These are phyloP conservation scores for Oreochromis grahami DNA, from an alignment of 2,797 vertebrate species.

Conservation along the genomic window DNA sequence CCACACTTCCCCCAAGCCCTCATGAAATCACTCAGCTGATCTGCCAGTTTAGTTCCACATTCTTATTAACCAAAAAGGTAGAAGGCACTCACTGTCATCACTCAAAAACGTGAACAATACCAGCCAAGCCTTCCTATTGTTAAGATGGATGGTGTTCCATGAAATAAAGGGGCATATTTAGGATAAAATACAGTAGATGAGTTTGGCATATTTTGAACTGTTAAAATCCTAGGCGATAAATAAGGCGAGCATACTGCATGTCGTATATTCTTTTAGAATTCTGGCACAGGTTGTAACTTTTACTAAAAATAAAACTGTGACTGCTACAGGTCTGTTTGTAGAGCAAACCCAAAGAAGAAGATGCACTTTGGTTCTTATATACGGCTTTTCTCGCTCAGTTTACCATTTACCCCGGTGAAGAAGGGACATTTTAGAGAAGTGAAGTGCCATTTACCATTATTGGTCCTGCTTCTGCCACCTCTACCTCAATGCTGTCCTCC, in stretches of 20 bases:
- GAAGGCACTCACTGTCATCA: conserved; percentile 31
- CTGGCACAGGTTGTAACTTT: neutral
- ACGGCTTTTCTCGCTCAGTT: neutral
- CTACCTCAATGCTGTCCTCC: conserved; percentile 14
- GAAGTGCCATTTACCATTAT: conserved; percentile 12
- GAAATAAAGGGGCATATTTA: conserved; percentile 9
- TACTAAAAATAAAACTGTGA: neutral
- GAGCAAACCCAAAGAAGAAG: conserved; percentile 11
- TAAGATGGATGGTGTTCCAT: conserved; percentile 3
- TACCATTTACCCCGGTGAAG: neutral
- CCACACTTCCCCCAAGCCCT: conserved; percentile 3
- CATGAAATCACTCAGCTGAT: conserved; percentile 53
- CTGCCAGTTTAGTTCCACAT: conserved; percentile 41
- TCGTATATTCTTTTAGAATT: neutral
- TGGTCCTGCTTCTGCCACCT: conserved; percentile 9
- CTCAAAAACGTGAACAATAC: conserved; percentile 1
- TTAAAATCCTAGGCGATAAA: neutral
- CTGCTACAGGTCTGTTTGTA: neutral
- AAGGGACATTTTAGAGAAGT: neutral
- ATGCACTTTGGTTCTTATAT: neutral
- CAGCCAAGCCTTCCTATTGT: conserved; percentile 12
- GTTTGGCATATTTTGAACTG: neutral
- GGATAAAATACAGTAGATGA: neutral
- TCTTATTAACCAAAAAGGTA: conserved; percentile 49
- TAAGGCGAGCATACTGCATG: neutral